Base-by-base conservation (phyloP, 2,113 vertebrate species). In the Oncorhynchus masou region DNA sequence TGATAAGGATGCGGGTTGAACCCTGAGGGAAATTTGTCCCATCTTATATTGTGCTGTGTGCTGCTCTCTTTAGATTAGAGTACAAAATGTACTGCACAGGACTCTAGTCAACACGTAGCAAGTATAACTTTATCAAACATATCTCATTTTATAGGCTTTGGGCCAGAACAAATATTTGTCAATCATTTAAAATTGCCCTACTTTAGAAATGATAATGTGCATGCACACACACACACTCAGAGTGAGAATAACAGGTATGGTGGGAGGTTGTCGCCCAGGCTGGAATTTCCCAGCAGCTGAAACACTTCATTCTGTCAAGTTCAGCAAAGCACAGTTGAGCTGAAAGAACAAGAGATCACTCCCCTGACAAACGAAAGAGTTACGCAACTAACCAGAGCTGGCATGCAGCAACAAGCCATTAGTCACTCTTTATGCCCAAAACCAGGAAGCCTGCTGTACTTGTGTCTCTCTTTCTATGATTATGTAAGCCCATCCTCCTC, bases 371-470 rank as follows among this genome's bases (percentile, higher is more conserved):
- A 70, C 34, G 72, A 78, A 62, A 15, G 16, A 20, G 67, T 89
- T 79, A 78, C 34, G 34, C 62, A 86, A 88, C 34, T 57, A 86
- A 88, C 34, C 24, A 78, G 39, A 49, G 5, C 2, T 74, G 74
- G 48, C 22, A 49, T 70, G 75, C 34, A 29, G 27, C 62, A 75
- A 60, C 70, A 73, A 66, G 29, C 25, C 70, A 31, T 54, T 77
- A 69, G 34, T 72, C 57, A 77, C 68, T n/a, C 71, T 71, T 76
- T 49, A 83, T 19, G 64, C 20, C 75, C 22, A 62, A 59, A 79
- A 60, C 22, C 19, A 75, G 73, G 80, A 79, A 68, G 62, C 24
- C 27, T 31, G 34, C 67, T 68, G 62, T 67, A 57, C 45, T 70
- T 34, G 31, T 71, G 24, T 34, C 31, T 77, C 67, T 39, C 71